phyloP scores from a whole-genome alignment of 1,140 invertebrate genomes.

The Chironomus striatipennis region DNA sequence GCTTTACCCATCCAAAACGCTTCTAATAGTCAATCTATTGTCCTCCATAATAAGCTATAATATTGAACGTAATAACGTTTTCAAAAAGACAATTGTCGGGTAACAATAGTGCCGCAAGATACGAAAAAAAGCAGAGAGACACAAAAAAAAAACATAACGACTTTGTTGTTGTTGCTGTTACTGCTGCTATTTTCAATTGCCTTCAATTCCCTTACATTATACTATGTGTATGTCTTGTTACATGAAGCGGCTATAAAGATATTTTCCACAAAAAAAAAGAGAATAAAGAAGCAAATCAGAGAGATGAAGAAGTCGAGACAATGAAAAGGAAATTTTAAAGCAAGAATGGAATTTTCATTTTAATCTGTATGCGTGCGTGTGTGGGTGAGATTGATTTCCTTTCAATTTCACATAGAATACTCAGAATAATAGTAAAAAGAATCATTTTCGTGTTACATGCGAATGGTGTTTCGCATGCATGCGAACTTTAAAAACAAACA shows the following conservation, averaged over 20 bases:
- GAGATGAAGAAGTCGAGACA: conserved; percentile 1
- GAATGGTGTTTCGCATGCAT: not conserved
- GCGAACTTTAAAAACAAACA: not conserved
- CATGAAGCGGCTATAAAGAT: conserved; percentile 12
- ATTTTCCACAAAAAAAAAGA: not conserved
- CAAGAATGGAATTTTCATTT: not conserved
- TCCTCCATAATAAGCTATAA: too few relatives aligned
- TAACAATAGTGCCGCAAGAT: conserved; percentile 6
- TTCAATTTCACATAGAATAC: conserved; percentile 5
- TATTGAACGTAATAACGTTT: not conserved
- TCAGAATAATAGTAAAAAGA: not conserved
- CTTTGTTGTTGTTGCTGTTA: not conserved
- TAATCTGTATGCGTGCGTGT: not conserved
- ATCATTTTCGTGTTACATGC: not conserved
- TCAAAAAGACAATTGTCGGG: conserved; percentile 12
- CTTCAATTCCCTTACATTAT: not conserved
- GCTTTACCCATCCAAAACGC: too few relatives aligned
- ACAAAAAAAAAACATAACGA: not conserved
- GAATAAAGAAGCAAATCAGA: not conserved
- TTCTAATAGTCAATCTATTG: too few relatives aligned
- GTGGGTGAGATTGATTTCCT: conserved; percentile 4
- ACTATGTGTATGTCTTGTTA: conserved; percentile 13
- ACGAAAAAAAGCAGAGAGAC: not conserved
- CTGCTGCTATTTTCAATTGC: conserved; percentile 5
- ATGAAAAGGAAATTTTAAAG: not conserved